Conservation (phyloP, 2,888 invertebrate genomes). For the Drosophila borealis region DNA sequence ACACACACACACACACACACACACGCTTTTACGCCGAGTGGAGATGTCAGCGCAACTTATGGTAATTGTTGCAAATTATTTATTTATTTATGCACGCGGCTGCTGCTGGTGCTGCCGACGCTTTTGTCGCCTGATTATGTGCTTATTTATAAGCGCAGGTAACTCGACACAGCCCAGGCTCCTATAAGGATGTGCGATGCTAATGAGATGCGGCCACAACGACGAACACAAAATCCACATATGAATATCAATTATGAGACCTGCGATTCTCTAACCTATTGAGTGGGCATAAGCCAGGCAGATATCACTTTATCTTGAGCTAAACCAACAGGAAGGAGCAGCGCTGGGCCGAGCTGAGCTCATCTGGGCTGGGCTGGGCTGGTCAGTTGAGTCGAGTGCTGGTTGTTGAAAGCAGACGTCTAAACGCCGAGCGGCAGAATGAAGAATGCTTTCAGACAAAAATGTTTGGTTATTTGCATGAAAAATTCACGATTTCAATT, state of each 20-base stretch:
- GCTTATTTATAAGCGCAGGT: conserved; percentile 75
- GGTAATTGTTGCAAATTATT: conserved; percentile 78
- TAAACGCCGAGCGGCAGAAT: conserved; percentile 48
- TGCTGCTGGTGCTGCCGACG: conserved; percentile 23
- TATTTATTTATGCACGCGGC: conserved; percentile 72
- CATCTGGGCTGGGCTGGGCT: not conserved
- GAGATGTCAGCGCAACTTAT: conserved; percentile 67
- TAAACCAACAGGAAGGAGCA: conserved; percentile 7
- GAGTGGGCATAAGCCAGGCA: conserved; percentile 16
- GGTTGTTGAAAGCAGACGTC: conserved; percentile 50
- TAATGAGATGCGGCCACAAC: conserved; percentile 74
- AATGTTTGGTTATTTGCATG: conserved; percentile 47
- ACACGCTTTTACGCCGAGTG: conserved; percentile 36
- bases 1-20: too few species aligned
- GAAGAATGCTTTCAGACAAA: conserved; percentile 56
- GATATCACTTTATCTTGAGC: conserved; percentile 14
- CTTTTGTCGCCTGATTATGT: conserved; percentile 80
- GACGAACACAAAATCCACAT: conserved; percentile 52
- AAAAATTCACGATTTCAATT: conserved; percentile 23
- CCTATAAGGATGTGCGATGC: conserved; percentile 52
- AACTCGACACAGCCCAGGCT: conserved; percentile 25
- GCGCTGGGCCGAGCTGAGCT: not conserved
- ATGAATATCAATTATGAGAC: conserved; percentile 73
- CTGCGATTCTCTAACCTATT: not conserved
- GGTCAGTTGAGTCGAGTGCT: conserved; percentile 5